phyloP scores from a whole-genome alignment of 1,140 invertebrate species.

The Tetragnatha versicolor region DNA sequence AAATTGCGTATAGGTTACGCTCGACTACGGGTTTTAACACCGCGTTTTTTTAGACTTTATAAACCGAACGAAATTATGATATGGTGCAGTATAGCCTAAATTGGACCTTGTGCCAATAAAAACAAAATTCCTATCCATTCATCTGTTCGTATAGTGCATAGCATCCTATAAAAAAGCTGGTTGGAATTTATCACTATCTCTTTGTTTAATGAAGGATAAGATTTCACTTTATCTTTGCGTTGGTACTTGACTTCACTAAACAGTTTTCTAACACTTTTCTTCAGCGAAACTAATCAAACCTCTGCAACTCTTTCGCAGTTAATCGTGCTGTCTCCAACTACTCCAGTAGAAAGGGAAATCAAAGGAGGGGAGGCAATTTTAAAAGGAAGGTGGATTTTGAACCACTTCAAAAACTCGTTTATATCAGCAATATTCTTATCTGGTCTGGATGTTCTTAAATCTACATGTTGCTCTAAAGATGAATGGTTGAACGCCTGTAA shows the following conservation, averaged over 20 bases:
- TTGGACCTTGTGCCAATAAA: too few relatives aligned
- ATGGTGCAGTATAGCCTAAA: too few relatives aligned
- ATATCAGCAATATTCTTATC: background rate
- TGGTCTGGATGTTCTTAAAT: conserved; percentile 34
- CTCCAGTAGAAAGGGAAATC: conserved; percentile 19
- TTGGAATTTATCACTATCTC: background rate
- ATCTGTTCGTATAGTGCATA: background rate
- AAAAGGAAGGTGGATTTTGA: background rate
- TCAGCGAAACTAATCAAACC: conserved; percentile 19
- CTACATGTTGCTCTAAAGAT: conserved; percentile 44
- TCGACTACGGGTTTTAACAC: too few relatives aligned
- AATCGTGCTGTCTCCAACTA: conserved; percentile 8
- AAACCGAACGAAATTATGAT: too few relatives aligned
- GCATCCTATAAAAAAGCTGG: background rate
- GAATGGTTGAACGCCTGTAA: background rate
- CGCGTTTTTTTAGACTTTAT: too few relatives aligned
- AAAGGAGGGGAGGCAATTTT: conserved; percentile 17
- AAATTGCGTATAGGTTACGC: too few relatives aligned
- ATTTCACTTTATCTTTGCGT: conserved; percentile 22
- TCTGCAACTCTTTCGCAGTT: conserved; percentile 26
- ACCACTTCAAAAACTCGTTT: background rate
- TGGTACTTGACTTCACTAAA: conserved; percentile 30
- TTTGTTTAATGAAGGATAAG: conserved; percentile 12
- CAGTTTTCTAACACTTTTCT: conserved; percentile 5
- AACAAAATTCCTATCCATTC: background rate